A percentile compares a stretch with the other conserved stretches of the same genome.
These are phyloP conservation scores for Eufriesea mexicana DNA, from an alignment of 1,140 invertebrate genomes.

Conservation along the genomic window DNA sequence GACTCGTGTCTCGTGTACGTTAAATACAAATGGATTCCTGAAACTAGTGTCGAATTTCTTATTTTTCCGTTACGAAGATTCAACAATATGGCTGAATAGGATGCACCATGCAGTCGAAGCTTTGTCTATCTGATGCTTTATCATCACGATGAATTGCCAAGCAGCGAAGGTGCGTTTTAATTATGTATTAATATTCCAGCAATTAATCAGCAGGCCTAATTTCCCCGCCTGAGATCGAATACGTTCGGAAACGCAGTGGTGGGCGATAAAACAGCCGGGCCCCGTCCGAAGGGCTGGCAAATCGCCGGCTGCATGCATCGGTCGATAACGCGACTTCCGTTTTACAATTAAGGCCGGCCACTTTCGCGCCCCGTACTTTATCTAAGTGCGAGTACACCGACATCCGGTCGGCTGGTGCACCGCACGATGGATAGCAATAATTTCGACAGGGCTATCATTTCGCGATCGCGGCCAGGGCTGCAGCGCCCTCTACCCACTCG, in stretches of 20 bases:
- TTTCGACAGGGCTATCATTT: conserved; percentile 65
- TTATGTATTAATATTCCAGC: background rate
- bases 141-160: no score
- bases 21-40: no score
- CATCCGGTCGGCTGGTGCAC: conserved; percentile 52
- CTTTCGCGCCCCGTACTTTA: conserved; percentile 71
- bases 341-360: conserved; percentile 76
- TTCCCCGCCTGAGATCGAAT: background rate
- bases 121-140: no score
- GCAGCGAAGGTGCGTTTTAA: no score
- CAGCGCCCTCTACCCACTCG: conserved; percentile 18
- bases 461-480: conserved; percentile 52
- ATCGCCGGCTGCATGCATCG: conserved; percentile 59
- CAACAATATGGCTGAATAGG: no score
- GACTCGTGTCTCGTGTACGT: no score
- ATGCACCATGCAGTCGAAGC: no score
- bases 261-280: conserved; percentile 12
- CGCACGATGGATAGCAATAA: conserved; percentile 62
- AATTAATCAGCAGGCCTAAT: background rate
- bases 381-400: conserved; percentile 57
- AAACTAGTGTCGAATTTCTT: no score
- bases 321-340: conserved; percentile 76
- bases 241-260: conserved; percentile 1
- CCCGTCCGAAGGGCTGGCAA: conserved; percentile 28
- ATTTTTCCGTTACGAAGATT: no score